Conservation (phyloP, 2,113 vertebrate genomes). For the Melanocharis versteri region DNA sequence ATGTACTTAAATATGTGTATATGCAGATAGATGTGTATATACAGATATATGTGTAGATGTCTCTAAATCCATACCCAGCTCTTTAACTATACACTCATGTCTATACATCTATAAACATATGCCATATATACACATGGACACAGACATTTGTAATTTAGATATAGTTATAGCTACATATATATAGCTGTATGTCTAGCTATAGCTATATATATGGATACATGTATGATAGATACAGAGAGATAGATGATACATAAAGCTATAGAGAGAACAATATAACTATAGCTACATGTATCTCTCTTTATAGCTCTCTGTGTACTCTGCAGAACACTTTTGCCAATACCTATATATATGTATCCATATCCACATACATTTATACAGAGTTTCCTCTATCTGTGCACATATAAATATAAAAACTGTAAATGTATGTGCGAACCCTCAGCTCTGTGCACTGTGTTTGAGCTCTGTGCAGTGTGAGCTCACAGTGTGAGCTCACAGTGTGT, state of each 20-base stretch:
- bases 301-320: not conserved
- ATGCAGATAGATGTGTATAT: not conserved
- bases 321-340: not conserved
- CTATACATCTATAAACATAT: not conserved
- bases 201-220: not conserved
- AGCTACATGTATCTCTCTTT: not conserved
- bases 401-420: not conserved
- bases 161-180: not conserved
- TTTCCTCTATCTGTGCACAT: not conserved
- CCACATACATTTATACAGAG: not conserved
- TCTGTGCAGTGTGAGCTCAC: too few species aligned
- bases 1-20: not conserved
- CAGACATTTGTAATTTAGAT: not conserved
- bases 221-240: not conserved
- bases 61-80: not conserved
- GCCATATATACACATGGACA: not conserved
- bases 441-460: not conserved
- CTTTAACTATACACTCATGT: not conserved
- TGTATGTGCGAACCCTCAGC: not conserved
- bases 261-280: not conserved
- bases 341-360: not conserved
- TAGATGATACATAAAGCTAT: not conserved
- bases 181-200: not conserved
- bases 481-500: not conserved
- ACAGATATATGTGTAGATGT: not conserved